These are phyloP conservation scores for Jordanella pulchra DNA, from an alignment of 2,797 vertebrate species.

Conservation along the genomic window DNA sequence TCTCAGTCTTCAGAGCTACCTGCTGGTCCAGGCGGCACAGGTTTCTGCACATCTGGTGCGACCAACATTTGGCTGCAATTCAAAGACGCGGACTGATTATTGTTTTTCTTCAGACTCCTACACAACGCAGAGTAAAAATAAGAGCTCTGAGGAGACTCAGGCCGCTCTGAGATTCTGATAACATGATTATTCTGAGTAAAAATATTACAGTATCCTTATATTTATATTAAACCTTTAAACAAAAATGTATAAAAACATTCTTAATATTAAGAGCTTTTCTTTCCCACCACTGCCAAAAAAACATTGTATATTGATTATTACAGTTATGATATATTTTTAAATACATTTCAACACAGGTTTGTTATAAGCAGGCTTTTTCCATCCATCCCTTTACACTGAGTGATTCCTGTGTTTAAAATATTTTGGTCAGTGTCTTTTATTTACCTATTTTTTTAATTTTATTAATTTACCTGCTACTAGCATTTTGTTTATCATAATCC, in stretches of 20 bases:
- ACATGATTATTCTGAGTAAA: background rate
- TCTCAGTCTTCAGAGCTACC: conserved; percentile 57
- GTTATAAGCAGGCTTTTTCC: background rate
- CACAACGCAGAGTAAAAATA: background rate
- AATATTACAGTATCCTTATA: background rate
- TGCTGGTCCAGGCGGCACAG: conserved; percentile 61
- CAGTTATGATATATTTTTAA: background rate
- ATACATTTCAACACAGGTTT: background rate
- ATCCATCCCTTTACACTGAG: background rate
- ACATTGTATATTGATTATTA: background rate
- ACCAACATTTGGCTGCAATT: conserved; percentile 63
- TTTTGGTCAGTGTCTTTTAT: background rate
- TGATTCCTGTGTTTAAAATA: background rate
- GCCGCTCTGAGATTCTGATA: background rate
- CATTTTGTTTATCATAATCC: background rate
- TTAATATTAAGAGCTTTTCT: background rate
- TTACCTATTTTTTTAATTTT: background rate
- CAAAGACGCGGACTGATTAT: conserved; percentile 54
- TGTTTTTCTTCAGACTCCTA: conserved; percentile 49
- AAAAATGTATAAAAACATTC: background rate
- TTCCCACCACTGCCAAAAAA: background rate
- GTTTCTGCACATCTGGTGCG: conserved; percentile 72
- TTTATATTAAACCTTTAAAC: background rate
- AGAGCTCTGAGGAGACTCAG: background rate
- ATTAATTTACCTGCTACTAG: background rate